Base-by-base conservation (phyloP, 1,140 invertebrate species). In the Heliconius hewitsoni region DNA sequence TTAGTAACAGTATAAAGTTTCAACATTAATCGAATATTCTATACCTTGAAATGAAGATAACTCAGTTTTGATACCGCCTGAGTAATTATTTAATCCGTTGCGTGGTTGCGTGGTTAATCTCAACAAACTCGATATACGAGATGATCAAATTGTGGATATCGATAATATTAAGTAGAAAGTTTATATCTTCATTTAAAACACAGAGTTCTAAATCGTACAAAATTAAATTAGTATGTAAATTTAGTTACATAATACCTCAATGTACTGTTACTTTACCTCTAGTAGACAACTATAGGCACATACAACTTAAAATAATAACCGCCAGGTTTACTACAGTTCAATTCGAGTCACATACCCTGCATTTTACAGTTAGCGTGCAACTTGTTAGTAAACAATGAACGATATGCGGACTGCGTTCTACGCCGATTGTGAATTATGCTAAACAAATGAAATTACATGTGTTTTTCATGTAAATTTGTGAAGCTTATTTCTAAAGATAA, bases 11-110 rank as follows among this genome's bases (percentile, higher is more conserved):
- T 18, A 66, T 66, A 66, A 66, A 66, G 27, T 66, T 77, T 52
- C 27, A 23, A 75, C 34, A 27, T 74, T 71, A 74, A 79, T 79
- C 19, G 60, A 46, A 42, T 74, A 11, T 30, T 74, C 55, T 76
- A 57, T 72, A 23, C 19, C 71, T 73, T 80, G 57, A 82, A 82
- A 84, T 79, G 78, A 78, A 78, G 75, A 70, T 86, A 86, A 87
- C 57, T 85, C 73, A 76, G 79, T 86, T 86, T 84, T 82, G 70
- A 81, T 84, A 82, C 81, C 73, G 70, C 76, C 79, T 86, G 18
- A 52, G 16, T 52, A 86, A 86, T 88, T 83, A 86, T 82, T 85
- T 83, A 83, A 85, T 34, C 55, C 80, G 60, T 66, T 42, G 60
- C 77, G 60, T 66, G 46, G 55, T 79, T 39, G 74, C 73, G 60